A percentile compares a stretch with the other conserved stretches of the same genome.
phyloP scores from a whole-genome alignment of 2,113 vertebrate genomes.

The Dasyurus viverrinus region DNA sequence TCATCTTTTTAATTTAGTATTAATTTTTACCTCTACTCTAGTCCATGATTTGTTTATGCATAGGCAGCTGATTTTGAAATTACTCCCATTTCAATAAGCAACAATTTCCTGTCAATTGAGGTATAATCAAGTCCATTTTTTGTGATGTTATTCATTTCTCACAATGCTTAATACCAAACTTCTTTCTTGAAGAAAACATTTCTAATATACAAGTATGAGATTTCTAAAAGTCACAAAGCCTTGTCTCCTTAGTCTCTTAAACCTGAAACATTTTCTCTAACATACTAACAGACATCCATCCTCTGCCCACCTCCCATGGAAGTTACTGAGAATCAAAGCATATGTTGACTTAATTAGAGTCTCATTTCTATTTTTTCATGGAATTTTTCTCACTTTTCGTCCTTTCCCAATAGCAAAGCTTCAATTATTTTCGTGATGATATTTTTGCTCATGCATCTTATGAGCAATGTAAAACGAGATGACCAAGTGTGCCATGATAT shows the following conservation, averaged over 20 bases:
- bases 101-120: not conserved
- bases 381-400: not conserved
- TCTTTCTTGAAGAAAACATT: not conserved
- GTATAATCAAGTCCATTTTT: not conserved
- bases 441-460: not conserved
- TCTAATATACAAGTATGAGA: not conserved
- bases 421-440: not conserved
- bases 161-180: not conserved
- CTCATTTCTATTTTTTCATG: not conserved
- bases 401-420: not conserved
- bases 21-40: not conserved
- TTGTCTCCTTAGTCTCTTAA: not conserved
- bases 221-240: not conserved
- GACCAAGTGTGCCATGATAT: not conserved
- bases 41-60: not conserved
- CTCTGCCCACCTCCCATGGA: not conserved
- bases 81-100: not conserved
- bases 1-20: not conserved
- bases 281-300: not conserved
- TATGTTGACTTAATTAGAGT: not conserved
- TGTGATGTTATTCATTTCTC: not conserved
- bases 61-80: not conserved
- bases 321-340: not conserved
- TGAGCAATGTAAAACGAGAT: not conserved
- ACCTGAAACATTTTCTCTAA: not conserved